phyloP scores from a whole-genome alignment of 1,140 invertebrate genomes.

The Drosophila setifemur region DNA sequence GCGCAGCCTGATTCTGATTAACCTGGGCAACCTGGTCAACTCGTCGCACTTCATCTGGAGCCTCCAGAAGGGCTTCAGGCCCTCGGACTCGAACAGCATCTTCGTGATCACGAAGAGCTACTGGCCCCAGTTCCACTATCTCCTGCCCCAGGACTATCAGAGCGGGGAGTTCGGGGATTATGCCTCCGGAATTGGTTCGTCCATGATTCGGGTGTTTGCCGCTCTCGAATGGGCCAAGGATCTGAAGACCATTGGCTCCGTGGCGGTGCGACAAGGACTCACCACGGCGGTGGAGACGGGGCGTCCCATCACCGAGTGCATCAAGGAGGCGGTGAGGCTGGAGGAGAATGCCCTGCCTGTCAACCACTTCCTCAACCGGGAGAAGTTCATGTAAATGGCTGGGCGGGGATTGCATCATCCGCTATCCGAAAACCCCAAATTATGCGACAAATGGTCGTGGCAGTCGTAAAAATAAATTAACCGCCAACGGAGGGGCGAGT shows the following conservation, averaged over 20 bases:
- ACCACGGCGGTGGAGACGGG: conserved; percentile 83
- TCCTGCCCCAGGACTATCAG: conserved; percentile 90
- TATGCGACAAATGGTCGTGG: conserved; percentile 35
- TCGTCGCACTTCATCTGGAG: conserved; percentile 89
- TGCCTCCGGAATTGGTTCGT: conserved; percentile 84
- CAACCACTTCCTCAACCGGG: conserved; percentile 84
- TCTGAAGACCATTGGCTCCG: conserved; percentile 86
- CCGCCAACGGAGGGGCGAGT: conserved; percentile 11
- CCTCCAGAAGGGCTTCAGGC: conserved; percentile 87
- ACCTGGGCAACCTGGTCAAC: conserved; percentile 87
- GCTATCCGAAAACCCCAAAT: conserved; percentile 18
- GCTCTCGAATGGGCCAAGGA: conserved; percentile 85
- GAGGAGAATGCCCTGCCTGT: conserved; percentile 75
- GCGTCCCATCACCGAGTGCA: conserved; percentile 83
- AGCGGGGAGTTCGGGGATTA: conserved; percentile 90
- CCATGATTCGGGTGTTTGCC: conserved; percentile 87
- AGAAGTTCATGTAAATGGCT: conserved; percentile 79
- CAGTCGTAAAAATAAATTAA: conserved; percentile 49
- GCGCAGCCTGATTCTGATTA: conserved; percentile 85
- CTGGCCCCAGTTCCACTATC: conserved; percentile 91
- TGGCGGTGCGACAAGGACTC: conserved; percentile 85
- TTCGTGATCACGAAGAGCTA: conserved; percentile 88
- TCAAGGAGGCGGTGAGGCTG: conserved; percentile 82
- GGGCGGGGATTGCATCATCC: conserved; percentile 34
- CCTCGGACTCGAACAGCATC: conserved; percentile 87